A percentile compares a stretch with the other conserved stretches of the same genome.
These are phyloP conservation scores for Anoplolepis gracilipes DNA, from an alignment of 1,140 invertebrate genomes.

Conservation along the genomic window DNA sequence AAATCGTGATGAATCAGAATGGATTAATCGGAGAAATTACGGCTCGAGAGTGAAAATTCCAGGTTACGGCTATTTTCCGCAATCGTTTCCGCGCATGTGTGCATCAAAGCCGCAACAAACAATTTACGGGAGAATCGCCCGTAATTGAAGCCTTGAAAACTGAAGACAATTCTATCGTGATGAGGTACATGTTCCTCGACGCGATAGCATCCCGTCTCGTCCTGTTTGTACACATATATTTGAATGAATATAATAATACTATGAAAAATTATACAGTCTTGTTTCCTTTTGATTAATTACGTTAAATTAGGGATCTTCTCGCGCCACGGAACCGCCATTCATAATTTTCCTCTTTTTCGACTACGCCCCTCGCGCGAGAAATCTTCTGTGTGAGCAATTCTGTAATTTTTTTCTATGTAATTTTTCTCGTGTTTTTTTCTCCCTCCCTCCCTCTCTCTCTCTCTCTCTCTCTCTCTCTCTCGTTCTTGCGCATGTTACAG, in stretches of 20 bases:
- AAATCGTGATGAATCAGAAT: neutral
- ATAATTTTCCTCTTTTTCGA: conserved; percentile 22
- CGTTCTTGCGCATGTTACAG: neutral
- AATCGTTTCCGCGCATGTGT: neutral
- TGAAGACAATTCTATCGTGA: conserved; percentile 30
- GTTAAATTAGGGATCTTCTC: conserved; percentile 5
- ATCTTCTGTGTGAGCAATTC: conserved; percentile 21
- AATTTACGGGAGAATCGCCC: neutral
- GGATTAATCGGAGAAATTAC: neutral
- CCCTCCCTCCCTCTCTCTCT: conserved; percentile 10
- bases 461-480: conserved; percentile 3
- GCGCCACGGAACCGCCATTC: too few relatives aligned
- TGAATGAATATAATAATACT: neutral
- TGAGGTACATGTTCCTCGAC: neutral
- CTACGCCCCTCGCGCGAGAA: conserved; percentile 12
- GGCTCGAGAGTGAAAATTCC: neutral
- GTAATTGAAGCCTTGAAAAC: conserved; percentile 26
- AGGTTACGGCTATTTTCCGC: neutral
- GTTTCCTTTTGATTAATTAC: conserved; percentile 22
- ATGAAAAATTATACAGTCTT: neutral
- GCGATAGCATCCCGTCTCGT: neutral
- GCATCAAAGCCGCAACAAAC: neutral
- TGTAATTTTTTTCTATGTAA: conserved; percentile 65
- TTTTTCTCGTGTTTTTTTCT: too few relatives aligned
- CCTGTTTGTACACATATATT: neutral